Base-by-base conservation (phyloP, 2,797 vertebrate genomes). In the Rhynchonycteris naso region DNA sequence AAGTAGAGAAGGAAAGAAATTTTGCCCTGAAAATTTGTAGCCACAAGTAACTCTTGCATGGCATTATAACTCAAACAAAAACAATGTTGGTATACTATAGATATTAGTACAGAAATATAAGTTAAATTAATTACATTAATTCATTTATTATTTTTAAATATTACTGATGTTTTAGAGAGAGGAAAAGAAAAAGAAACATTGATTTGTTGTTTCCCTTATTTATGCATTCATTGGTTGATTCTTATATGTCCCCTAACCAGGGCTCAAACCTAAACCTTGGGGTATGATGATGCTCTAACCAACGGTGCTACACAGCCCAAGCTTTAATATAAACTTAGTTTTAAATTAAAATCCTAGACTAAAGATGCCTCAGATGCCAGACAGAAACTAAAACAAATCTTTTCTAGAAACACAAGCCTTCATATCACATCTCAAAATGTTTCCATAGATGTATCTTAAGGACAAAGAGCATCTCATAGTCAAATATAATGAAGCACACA, bases 251-350 rank as follows among this genome's bases (percentile, higher is more conserved):
- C 43, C 43, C 43, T 43, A 7, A 43, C 43, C 43, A 43, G 5
- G 4, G 43, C 5, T 43, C 8, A 7, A 43, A 43, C 43, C 8
- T 43, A 43, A 43, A 33, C 28, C 50, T 61, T 38, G 38, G 54
- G 43, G 43, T 43, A 43, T 43, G 43, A 43, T 43, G 43, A 43
- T 43, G 43, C 43, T 43, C 43, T 43, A 43, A 43, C 43, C 43
- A 43, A 43, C 43, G 8, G 43, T 43, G 43, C 43, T 43, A 43
- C 5, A 43, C 43, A 86, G 47, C 38, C 52, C 91, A 11, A 26
- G 76, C 94, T 93, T 95, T 84, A 91, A 95, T 71, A 93, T 66
- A 33, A 66, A 66, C 52, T 66, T 65, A 82, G 22, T 47, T 56
- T 66, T 65, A 66, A 83, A 52, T 52, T 82, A 33, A 33, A 59